A percentile compares a stretch with the other conserved stretches of the same genome.
phyloP scores from a whole-genome alignment of 1,140 invertebrate genomes.

The Scaptomyza hsui region DNA sequence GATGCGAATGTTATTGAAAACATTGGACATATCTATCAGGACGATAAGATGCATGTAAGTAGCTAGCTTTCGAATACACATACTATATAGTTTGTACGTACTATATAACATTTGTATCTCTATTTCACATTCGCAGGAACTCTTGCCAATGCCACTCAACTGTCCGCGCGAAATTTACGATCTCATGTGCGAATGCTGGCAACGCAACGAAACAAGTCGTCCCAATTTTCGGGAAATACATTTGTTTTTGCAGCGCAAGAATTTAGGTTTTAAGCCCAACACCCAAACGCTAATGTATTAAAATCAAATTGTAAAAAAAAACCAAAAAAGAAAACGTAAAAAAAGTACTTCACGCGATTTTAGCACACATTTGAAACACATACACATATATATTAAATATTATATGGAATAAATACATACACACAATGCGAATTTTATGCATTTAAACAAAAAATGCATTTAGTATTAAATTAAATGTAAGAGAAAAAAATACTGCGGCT shows the following conservation, averaged over 20 bases:
- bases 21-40: constrained; percentile 89
- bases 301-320: constrained; percentile 22
- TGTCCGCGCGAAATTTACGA: constrained; percentile 96
- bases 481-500: constrained; percentile 18
- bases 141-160: constrained; percentile 90
- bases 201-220: constrained; percentile 91
- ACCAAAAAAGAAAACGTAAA: not conserved
- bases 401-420: constrained; percentile 21
- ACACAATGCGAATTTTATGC: constrained; percentile 48
- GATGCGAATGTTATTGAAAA: constrained; percentile 93
- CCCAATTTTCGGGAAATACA: constrained; percentile 96
- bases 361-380: constrained; percentile 46
- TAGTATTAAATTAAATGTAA: constrained; percentile 35
- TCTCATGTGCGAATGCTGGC: constrained; percentile 97
- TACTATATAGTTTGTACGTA: not conserved
- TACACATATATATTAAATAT: constrained; percentile 37
- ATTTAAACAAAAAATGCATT: constrained; percentile 49
- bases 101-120: not conserved
- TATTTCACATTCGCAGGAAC: constrained; percentile 84
- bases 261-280: constrained; percentile 90
- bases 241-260: constrained; percentile 95
- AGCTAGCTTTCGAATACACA: not conserved
- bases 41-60: constrained; percentile 85
- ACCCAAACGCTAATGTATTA: constrained; percentile 67
- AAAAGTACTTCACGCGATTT: constrained; percentile 44